These are phyloP conservation scores for Melangyna quadrimaculata DNA, from an alignment of 2,888 invertebrate genomes.

Conservation along the genomic window DNA sequence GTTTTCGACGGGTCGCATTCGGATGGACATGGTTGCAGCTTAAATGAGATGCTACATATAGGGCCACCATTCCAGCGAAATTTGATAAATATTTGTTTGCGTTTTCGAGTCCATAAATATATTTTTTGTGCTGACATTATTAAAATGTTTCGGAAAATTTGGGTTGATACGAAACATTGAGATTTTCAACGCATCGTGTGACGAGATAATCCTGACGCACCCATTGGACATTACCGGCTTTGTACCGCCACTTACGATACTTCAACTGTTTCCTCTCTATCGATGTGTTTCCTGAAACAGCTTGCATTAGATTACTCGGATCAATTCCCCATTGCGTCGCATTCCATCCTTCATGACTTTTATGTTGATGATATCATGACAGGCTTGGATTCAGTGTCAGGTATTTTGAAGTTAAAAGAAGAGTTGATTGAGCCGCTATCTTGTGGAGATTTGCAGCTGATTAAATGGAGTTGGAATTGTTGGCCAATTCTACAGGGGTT, in stretches of 20 bases:
- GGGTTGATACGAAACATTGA: constrained; percentile 46
- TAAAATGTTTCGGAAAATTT: constrained; percentile 15
- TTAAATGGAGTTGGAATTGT: too few relatives aligned
- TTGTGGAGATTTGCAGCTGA: constrained; percentile 5
- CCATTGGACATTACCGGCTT: not conserved
- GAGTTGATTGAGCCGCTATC: not conserved
- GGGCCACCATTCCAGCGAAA: not conserved
- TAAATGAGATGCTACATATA: not conserved
- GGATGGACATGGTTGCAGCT: not conserved
- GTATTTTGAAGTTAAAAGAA: not conserved
- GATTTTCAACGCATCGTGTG: constrained; percentile 66
- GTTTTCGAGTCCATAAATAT: too few relatives aligned
- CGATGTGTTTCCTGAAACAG: constrained; percentile 14
- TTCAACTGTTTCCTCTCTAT: constrained; percentile 2
- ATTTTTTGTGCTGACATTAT: not conserved
- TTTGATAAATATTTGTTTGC: not conserved
- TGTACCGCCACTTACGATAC: not conserved
- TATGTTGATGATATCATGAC: too few relatives aligned
- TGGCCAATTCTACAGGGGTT: not conserved
- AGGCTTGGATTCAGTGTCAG: not conserved
- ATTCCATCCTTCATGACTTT: not conserved
- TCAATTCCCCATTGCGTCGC: not conserved
- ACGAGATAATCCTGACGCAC: constrained; percentile 30
- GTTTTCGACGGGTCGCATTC: too few relatives aligned
- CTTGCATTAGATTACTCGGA: not conserved